These are phyloP conservation scores for Henricia sp. DNA, from an alignment of 53 echinoderm and acorn worm species.

Conservation along the genomic window DNA sequence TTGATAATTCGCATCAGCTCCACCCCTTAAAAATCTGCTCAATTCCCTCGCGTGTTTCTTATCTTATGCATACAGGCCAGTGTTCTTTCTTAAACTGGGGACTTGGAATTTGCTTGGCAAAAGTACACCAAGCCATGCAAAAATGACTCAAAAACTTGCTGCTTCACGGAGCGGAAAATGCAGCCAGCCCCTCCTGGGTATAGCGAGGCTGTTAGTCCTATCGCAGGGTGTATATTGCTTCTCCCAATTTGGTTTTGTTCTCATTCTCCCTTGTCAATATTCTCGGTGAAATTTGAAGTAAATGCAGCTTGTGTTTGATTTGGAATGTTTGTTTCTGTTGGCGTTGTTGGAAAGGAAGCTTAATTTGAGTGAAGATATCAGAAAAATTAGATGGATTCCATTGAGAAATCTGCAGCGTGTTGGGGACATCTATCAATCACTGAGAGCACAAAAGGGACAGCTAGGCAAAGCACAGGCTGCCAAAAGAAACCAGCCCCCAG, in stretches of 20 bases:
- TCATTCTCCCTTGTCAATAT: background rate
- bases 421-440: slow-evolving; percentile 61
- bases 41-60: background rate
- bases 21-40: background rate
- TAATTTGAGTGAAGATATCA: slow-evolving; percentile 54
- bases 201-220: slow-evolving; percentile 39
- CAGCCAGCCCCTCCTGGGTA: slow-evolving; percentile 47
- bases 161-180: slow-evolving; percentile 54
- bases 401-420: slow-evolving; percentile 49
- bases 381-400: slow-evolving; percentile 44
- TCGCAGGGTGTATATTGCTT: slow-evolving; percentile 6
- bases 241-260: background rate
- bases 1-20: slow-evolving; percentile 50
- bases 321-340: too few species aligned
- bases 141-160: slow-evolving; percentile 53
- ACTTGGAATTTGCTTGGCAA: slow-evolving; percentile 2
- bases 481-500: slow-evolving; percentile 41
- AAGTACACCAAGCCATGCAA: slow-evolving; percentile 65
- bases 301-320: too few species aligned
- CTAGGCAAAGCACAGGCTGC: slow-evolving; percentile 47
- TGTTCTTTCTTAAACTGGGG: too few species aligned
- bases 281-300: background rate
- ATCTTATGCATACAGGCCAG: too few species aligned
- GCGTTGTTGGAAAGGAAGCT: too few species aligned
- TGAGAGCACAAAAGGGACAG: slow-evolving; percentile 51